Conservation (phyloP, 2,797 vertebrate genomes). For the Rhabdomys pumilio region DNA sequence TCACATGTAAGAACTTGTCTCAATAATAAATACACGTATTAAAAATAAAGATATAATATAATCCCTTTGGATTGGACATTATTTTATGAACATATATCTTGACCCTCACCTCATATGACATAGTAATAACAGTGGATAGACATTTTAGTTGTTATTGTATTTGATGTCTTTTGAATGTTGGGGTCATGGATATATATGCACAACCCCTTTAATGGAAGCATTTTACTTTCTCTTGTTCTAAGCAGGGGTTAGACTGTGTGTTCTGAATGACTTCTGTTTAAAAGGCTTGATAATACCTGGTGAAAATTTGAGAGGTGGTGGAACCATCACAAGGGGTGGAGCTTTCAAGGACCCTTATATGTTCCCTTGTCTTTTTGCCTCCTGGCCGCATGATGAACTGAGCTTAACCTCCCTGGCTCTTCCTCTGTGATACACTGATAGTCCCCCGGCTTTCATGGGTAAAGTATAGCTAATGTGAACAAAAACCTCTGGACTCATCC, state of each 20-base stretch:
- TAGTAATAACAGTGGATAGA: background rate
- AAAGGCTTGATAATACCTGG: background rate
- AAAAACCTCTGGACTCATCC: background rate
- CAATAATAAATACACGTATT: background rate
- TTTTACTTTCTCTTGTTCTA: background rate
- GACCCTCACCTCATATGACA: background rate
- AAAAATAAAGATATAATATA: background rate
- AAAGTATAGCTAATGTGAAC: background rate
- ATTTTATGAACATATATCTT: background rate
- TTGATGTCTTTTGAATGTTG: background rate
- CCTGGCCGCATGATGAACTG: background rate
- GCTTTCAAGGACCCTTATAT: background rate
- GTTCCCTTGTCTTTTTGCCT: background rate
- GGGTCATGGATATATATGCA: background rate
- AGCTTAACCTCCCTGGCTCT: background rate
- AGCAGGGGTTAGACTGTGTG: background rate
- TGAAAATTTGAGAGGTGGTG: background rate
- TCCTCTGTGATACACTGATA: background rate
- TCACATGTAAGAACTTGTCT: background rate
- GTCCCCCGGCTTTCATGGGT: too few species aligned
- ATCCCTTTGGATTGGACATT: background rate
- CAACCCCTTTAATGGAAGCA: background rate
- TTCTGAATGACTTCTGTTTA: background rate
- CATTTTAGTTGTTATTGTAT: background rate
- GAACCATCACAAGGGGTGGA: rapidly evolving